Base-by-base conservation (phyloP, 2,797 vertebrate genomes). In the Chelmon rostratus region DNA sequence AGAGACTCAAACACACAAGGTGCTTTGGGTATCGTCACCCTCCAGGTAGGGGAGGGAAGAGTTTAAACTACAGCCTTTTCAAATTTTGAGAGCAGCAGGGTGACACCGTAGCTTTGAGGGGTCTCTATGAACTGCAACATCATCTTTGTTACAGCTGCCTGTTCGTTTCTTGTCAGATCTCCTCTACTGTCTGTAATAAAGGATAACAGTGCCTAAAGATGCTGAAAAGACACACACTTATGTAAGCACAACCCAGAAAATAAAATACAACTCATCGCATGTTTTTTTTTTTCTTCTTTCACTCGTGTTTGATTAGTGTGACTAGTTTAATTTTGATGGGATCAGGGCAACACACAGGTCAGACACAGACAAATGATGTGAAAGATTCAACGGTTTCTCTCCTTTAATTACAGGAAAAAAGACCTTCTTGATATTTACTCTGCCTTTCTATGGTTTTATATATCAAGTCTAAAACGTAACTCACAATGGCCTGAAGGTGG, bases 401-500 rank as follows among this genome's bases (percentile, higher is more conserved):
- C 10, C 8, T 46, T 25, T 33, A 15, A 28, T 13, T 44, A 13
- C 21, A 69, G 3, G 6, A 19, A 28, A 12, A 18, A 18, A 6
- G 13, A 15, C 2, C 61, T 19, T 3, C 18, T 47, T 50, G 11
- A n/a, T 31, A 5, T 21, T 28, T 8, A 28, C n/a, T 67, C 50
- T 19, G 19, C 11, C 19, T 76, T 8, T 21, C 25, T 15, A 2
- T 62, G 11, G n/a, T 31, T 33, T 15, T 37, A 21, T 28, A 37
- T 21, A 31, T 68, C 37, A 16, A 42, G 19, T 10, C 6, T 46
- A 5, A 70, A 69, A 2, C 38, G 69, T 44, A n/a, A 57, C 53
- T 28, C 16, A 23, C 10, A 57, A 4, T 64, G 47, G 31, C 86
- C 82, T 25, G 62, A 54, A 19, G 86, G 68, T 79, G 82, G 84